Percentiles rank a stretch among this genome's conserved stretches.
These are phyloP conservation scores for Palythoa heliodiscus DNA, from an alignment of 92 coral and sea anemone genomes.

Conservation along the genomic window DNA sequence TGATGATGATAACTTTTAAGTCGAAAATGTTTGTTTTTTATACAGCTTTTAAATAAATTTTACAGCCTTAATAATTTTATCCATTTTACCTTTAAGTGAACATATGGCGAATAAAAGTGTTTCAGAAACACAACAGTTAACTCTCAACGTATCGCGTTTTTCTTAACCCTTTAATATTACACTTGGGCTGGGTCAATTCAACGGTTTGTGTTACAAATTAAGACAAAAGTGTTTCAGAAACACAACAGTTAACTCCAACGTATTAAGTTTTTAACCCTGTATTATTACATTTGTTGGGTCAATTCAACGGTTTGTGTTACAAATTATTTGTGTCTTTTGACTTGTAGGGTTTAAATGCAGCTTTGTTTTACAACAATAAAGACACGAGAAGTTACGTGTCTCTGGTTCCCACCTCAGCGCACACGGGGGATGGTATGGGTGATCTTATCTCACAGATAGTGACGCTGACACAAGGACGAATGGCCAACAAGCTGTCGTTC, in stretches of 20 bases:
- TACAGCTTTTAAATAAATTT: no score
- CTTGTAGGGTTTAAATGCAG: constrained; percentile 84
- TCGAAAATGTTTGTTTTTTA: no score
- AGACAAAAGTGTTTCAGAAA: no score
- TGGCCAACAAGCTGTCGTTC: constrained; percentile 84
- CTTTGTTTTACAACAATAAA: constrained; percentile 85
- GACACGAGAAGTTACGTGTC: constrained; percentile 92
- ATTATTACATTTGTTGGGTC: background rate
- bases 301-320: background rate
- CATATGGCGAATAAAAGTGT: no score
- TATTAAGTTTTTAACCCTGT: no score
- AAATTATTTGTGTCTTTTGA: background rate
- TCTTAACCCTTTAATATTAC: no score
- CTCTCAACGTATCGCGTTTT: no score
- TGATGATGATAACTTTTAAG: no score
- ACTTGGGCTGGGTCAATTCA: background rate
- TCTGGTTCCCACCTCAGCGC: constrained; percentile 95
- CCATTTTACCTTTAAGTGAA: no score
- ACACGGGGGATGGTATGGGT: constrained; percentile 99
- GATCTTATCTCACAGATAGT: constrained; percentile 94
- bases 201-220: background rate
- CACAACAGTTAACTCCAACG: no score
- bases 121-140: no score
- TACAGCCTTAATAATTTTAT: no score
- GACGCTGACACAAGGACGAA: constrained; percentile 80